Percentiles rank a stretch among this genome's conserved stretches.
phyloP scores from a whole-genome alignment of 2,113 vertebrate species.

The Nibea coibor region DNA sequence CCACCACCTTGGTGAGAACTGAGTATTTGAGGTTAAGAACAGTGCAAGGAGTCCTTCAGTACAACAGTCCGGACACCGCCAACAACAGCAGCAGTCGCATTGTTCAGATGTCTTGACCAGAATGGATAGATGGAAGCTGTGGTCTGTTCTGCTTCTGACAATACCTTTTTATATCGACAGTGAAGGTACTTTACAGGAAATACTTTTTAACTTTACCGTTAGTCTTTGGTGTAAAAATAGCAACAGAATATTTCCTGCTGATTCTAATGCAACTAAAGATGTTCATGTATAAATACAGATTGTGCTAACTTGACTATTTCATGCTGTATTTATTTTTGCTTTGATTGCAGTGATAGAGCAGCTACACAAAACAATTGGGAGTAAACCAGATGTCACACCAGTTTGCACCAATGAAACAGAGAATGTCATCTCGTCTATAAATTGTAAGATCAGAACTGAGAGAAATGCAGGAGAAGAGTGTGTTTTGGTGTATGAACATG shows the following conservation, averaged over 20 bases:
- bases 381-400: too few relatives aligned
- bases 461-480: constrained; percentile 7
- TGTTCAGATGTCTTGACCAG: neutral
- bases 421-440: neutral
- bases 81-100: neutral
- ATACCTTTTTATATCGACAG: neutral
- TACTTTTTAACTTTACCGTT: neutral
- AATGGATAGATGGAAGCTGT: constrained; percentile 5
- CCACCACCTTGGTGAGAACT: neutral
- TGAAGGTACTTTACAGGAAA: constrained; percentile 1
- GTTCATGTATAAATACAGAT: neutral
- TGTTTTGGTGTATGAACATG: fast-evolving
- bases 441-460: constrained; percentile 34
- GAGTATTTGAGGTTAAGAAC: neutral
- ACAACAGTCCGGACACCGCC: neutral
- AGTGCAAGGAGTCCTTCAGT: neutral
- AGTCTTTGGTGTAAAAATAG: neutral
- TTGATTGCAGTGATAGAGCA: too few relatives aligned
- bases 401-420: too few relatives aligned
- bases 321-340: too few relatives aligned
- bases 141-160: neutral
- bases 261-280: neutral
- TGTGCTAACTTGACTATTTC: neutral
- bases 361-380: too few relatives aligned
- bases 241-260: neutral